Percentiles rank a stretch among this genome's conserved stretches.
Evolutionary conservation across 2,888 invertebrate species (phyloP).

Genomic region (Acronicta leporina): DNA sequence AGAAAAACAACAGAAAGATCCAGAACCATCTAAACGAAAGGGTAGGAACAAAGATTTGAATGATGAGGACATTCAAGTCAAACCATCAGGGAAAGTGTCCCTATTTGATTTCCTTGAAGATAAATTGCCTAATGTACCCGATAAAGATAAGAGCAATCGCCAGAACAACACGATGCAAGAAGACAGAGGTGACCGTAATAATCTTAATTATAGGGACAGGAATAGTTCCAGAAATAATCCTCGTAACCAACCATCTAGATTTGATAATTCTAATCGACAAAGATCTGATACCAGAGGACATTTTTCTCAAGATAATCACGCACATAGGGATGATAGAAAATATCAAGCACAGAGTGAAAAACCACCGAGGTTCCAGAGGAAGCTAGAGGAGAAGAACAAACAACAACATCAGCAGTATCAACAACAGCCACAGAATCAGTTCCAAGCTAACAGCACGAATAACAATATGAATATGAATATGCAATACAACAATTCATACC

Average conservation of each 20-base stretch:
- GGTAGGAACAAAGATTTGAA: slow-evolving; percentile 82
- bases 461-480: slow-evolving; percentile 69
- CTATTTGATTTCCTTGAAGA: slow-evolving; percentile 95
- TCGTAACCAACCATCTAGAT: slow-evolving; percentile 75
- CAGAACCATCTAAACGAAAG: slow-evolving; percentile 82
- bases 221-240: slow-evolving; percentile 74
- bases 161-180: slow-evolving; percentile 71
- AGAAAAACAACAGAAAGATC: slow-evolving; percentile 80
- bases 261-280: slow-evolving; percentile 72
- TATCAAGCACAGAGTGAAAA: slow-evolving; percentile 86
- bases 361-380: slow-evolving; percentile 90
- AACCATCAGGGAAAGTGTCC: slow-evolving; percentile 94
- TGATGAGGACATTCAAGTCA: slow-evolving; percentile 90
- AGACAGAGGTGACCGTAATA: slow-evolving; percentile 75
- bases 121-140: slow-evolving; percentile 91
- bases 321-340: slow-evolving; percentile 79
- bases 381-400: slow-evolving; percentile 84
- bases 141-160: slow-evolving; percentile 77
- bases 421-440: slow-evolving; percentile 66
- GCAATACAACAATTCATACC: slow-evolving; percentile 75
- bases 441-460: slow-evolving; percentile 50
- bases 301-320: slow-evolving; percentile 77
- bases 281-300: slow-evolving; percentile 75
- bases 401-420: slow-evolving; percentile 77
- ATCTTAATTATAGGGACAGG: slow-evolving; percentile 73